A percentile compares a stretch with the other conserved stretches of the same genome.
These are phyloP conservation scores for Lochmaea capreae DNA, from an alignment of 2,888 invertebrate genomes.

Conservation along the genomic window DNA sequence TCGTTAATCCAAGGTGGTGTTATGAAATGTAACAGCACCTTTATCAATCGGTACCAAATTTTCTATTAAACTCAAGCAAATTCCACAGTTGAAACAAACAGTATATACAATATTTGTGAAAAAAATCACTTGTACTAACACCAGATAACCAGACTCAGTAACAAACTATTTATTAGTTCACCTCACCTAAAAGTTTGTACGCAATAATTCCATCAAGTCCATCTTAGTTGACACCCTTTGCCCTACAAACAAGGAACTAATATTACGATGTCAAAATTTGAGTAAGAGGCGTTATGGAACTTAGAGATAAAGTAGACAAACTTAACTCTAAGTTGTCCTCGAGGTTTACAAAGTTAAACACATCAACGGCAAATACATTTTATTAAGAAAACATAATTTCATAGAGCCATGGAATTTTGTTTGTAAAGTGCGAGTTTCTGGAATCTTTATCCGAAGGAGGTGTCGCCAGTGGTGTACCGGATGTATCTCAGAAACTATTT, in stretches of 20 bases:
- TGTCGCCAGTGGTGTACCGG: too few relatives aligned
- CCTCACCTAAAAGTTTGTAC: not conserved
- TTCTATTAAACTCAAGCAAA: too few relatives aligned
- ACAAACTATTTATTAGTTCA: not conserved
- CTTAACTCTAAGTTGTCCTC: slow-evolving; percentile 14
- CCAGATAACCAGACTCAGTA: not conserved
- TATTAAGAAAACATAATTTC: slow-evolving; percentile 10
- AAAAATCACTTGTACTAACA: not conserved
- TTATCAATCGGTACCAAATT: too few relatives aligned
- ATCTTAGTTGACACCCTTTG: slow-evolving; percentile 5
- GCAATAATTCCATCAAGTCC: slow-evolving; percentile 13
- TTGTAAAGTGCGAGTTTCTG: too few relatives aligned
- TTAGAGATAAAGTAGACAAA: slow-evolving; percentile 22
- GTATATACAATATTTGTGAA: not conserved
- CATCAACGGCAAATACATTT: slow-evolving; percentile 3
- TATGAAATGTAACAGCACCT: too few relatives aligned
- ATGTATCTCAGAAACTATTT: too few relatives aligned
- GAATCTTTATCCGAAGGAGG: too few relatives aligned
- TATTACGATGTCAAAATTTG: slow-evolving; percentile 21
- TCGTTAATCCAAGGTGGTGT: too few relatives aligned
- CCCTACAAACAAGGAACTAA: slow-evolving; percentile 17
- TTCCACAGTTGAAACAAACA: too few relatives aligned
- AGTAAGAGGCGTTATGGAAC: slow-evolving; percentile 10
- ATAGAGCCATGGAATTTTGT: not conserved
- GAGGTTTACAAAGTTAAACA: slow-evolving; percentile 3